Evolutionary conservation across 1,140 invertebrate genomes (phyloP), one percentile per base, ranked within the genome.

Genomic region (Drosophila guanche): DNA sequence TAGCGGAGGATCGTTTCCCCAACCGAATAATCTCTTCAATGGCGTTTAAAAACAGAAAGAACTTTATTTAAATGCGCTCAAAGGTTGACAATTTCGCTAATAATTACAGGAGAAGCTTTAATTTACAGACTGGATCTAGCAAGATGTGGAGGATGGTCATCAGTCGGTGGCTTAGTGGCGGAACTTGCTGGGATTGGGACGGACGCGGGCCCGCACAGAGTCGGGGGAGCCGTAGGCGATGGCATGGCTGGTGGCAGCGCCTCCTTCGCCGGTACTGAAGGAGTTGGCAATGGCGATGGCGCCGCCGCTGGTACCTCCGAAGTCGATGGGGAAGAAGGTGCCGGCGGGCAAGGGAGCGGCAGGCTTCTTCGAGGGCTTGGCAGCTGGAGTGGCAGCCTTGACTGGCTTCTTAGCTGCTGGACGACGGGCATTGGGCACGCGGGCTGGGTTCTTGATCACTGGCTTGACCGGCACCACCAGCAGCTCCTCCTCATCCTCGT

Each of bases 231-330:
- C 94, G 75, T 95, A 95, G 7, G 94, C 94, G 4, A 94, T 94
- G 6, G 95, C 95, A 72, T 95, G 94, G 75, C 94, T 95, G 33
- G 93, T 94, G 41, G 95, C 95, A 0, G 95, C 93, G 20, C 94
- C 94, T 53, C 94, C 93, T 69, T 92, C 93, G 14, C 94, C 95
- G 25, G 93, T 95, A 92, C 94, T 95, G 90, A 94, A 95, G 51
- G 94, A 94, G 90, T 94, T 95, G 48, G 95, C 95, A 41, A 94
- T 93, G 42, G 94, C 94, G 6, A 94, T 94, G n/a, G 93, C 92
- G 14, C 92, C 91, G 42, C 90, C 91, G 29, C 67, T 80, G 56
- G 92, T 93, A 23, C 93, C 92, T 16, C 92, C 92, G 55, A 95
- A 94, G 73, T 93, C 92, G 79, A 94, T 93, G 4, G 94, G 94